A percentile compares a stretch with the other conserved stretches of the same genome.
phyloP scores from a whole-genome alignment of 2,797 vertebrate genomes.

The Benthosema pterotum region DNA sequence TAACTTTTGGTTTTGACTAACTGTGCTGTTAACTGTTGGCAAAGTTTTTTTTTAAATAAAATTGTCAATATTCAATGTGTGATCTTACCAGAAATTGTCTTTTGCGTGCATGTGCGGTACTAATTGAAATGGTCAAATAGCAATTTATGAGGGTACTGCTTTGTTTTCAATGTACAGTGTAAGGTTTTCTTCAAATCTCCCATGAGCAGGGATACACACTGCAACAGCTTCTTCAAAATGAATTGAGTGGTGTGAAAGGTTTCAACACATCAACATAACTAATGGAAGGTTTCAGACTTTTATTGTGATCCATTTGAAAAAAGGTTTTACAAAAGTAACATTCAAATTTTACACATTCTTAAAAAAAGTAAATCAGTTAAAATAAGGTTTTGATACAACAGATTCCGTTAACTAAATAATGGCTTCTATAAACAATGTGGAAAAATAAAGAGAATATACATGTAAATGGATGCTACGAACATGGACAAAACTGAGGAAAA shows the following conservation, averaged over 20 bases:
- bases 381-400: constrained; percentile 96
- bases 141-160: too few species aligned
- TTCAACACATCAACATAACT: constrained; percentile 18
- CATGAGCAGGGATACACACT: too few species aligned
- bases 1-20: constrained; percentile 23
- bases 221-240: too few species aligned
- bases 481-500: constrained; percentile 78
- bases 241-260: too few species aligned
- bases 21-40: background rate
- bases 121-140: too few species aligned
- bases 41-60: constrained; percentile 56
- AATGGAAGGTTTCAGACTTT: constrained; percentile 91
- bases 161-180: too few species aligned
- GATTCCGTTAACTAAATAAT: constrained; percentile 94
- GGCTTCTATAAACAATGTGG: constrained; percentile 95
- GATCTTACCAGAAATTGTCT: background rate
- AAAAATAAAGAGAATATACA: constrained; percentile 90
- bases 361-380: constrained; percentile 89
- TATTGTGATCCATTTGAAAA: constrained; percentile 98
- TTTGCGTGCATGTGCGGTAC: too few species aligned
- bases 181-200: too few species aligned
- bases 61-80: constrained; percentile 1
- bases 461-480: constrained; percentile 81
- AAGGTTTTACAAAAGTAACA: constrained; percentile 98
- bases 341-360: constrained; percentile 94